phyloP scores from a whole-genome alignment of 2,888 invertebrate genomes.

The Habroteleia sp. region DNA sequence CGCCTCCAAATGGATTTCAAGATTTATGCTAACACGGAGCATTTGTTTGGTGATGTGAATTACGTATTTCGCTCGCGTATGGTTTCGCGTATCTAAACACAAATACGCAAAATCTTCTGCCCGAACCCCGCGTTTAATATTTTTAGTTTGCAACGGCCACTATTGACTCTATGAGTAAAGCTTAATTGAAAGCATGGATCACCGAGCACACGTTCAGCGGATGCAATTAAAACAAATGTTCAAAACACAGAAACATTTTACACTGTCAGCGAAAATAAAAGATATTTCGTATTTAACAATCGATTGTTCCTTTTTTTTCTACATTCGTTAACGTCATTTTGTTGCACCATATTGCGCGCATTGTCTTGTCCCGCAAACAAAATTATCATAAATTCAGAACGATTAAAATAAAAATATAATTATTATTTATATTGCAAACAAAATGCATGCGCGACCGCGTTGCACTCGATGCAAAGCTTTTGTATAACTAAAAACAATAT shows the following conservation, averaged over 20 bases:
- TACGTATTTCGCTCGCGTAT: constrained; percentile 63
- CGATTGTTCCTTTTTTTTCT: constrained; percentile 21
- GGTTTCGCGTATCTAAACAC: constrained; percentile 66
- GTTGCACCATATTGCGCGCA: not conserved
- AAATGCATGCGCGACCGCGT: constrained; percentile 2
- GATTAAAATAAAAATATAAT: constrained; percentile 20
- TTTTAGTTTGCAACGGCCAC: constrained; percentile 57
- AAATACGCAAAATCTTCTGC: constrained; percentile 58
- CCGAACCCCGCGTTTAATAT: constrained; percentile 53
- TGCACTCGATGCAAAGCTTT: not conserved
- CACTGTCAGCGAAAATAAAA: constrained; percentile 44
- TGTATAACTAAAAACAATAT: constrained; percentile 20
- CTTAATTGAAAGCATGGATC: constrained; percentile 66
- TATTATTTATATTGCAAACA: constrained; percentile 19
- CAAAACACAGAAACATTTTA: constrained; percentile 41
- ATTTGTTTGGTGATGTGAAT: constrained; percentile 76
- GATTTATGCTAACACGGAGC: constrained; percentile 81
- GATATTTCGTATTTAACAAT: constrained; percentile 35
- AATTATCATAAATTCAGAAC: constrained; percentile 38
- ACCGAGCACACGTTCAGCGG: constrained; percentile 45
- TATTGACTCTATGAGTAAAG: constrained; percentile 59
- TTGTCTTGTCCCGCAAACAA: constrained; percentile 5
- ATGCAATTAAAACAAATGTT: constrained; percentile 59
- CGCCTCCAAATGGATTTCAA: constrained; percentile 80
- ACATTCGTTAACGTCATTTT: constrained; percentile 12